A percentile compares a stretch with the other conserved stretches of the same genome.
Evolutionary conservation across 2,797 vertebrate genomes (phyloP).

Genomic region (Pangasius larnaudii): DNA sequence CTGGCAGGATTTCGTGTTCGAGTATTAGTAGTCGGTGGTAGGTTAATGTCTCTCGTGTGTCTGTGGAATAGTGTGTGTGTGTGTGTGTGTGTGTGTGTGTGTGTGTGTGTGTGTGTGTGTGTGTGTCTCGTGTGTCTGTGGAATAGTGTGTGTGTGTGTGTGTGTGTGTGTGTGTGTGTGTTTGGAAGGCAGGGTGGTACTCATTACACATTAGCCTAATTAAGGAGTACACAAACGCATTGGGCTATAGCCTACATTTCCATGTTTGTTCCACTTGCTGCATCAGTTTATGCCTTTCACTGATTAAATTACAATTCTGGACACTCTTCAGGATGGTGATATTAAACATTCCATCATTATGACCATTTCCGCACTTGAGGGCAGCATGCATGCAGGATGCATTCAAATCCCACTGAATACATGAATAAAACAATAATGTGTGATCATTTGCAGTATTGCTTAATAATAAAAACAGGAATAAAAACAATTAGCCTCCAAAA

Average conservation of each 20-base stretch:
- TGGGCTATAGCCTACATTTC: background rate
- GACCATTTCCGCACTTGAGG: background rate
- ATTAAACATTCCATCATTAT: background rate
- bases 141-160: background rate
- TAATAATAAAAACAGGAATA: conserved; percentile 21
- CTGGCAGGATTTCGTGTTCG: background rate
- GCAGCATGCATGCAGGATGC: background rate
- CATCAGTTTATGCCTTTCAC: background rate
- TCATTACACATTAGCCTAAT: conserved; percentile 7
- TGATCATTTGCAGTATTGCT: background rate
- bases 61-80: background rate
- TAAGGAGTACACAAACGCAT: background rate
- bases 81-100: background rate
- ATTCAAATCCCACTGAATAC: background rate
- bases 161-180: background rate
- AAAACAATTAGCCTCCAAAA: conserved; percentile 12
- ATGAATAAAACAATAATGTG: background rate
- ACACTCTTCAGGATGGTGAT: background rate
- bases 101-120: background rate
- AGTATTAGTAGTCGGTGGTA: conserved; percentile 4
- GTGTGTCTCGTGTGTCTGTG: too few relatives aligned
- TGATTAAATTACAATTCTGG: background rate
- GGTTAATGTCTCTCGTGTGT: background rate
- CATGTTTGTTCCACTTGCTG: background rate
- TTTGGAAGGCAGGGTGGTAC: background rate